phyloP scores from a whole-genome alignment of 1,140 invertebrate species.

The Drosophila kepulauana region DNA sequence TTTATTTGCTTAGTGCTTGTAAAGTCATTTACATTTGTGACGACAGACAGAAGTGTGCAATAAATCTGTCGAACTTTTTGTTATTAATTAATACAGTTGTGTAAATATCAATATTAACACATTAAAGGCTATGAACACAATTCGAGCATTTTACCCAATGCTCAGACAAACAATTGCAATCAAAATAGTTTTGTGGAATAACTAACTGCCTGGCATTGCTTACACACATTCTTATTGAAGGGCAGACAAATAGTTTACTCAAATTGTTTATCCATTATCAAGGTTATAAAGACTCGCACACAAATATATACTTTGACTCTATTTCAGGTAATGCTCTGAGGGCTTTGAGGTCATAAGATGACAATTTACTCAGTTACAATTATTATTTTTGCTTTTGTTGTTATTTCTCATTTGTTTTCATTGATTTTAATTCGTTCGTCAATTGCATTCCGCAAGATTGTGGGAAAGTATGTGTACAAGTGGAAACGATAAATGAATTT shows the following conservation, averaged over 20 bases:
- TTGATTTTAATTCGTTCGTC: slow-evolving; percentile 14
- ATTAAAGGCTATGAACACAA: slow-evolving; percentile 13
- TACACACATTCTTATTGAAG: slow-evolving; percentile 7
- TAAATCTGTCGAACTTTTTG: not conserved
- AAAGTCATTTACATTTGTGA: not conserved
- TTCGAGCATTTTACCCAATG: not conserved
- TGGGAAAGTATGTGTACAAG: not conserved
- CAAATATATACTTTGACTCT: not conserved
- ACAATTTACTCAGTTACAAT: no score
- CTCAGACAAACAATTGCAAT: not conserved
- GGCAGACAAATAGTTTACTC: not conserved
- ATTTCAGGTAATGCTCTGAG: not conserved
- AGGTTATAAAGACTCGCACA: not conserved
- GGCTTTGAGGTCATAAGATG: not conserved
- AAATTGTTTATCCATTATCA: slow-evolving; percentile 18
- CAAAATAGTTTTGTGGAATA: slow-evolving; percentile 8
- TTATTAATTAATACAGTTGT: slow-evolving; percentile 6
- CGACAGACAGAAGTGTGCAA: not conserved
- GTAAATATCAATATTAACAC: slow-evolving; percentile 12
- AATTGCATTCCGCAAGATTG: slow-evolving; percentile 25
- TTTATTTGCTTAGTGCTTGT: slow-evolving; percentile 1
- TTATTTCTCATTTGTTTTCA: slow-evolving; percentile 1
- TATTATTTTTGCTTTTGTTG: slow-evolving; percentile 1
- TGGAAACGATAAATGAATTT: not conserved
- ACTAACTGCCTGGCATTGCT: not conserved